Base-by-base conservation (phyloP, 2,888 invertebrate genomes). In the Chloroclystis v-ata region DNA sequence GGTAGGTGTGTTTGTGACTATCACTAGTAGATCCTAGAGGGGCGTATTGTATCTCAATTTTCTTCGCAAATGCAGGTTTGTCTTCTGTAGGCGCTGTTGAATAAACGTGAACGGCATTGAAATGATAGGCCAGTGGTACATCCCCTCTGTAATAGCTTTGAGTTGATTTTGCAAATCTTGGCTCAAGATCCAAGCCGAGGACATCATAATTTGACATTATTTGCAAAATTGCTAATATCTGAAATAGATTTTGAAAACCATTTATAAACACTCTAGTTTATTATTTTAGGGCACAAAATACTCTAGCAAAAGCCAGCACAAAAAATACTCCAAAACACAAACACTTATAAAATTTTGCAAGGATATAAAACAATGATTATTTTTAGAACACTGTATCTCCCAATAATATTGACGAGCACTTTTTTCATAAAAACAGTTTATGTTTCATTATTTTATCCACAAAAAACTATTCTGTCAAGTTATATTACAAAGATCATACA, bases 121-220 rank as follows among this genome's bases (percentile, higher is more conserved):
- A 66, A 43, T 64, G 56, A 29, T 71, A 66, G 4, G 65, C 61
- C 9, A 67, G 12, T 1, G 72, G 69, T 0, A 65, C 57, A 49
- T 70, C 68, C 2, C 63, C 59, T 6, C 67, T 57, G 10, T 61
- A 50, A 24, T 58, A 67, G 9, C 55, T 68, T 37, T 67, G 64
- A 2, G 63, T 57, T 9, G 69, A 69, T 11, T 57, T 51, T 1
- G 67, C 69, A 38, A 55, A 52, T 10, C 63, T 58, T 28, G 47
- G 43, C 6, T 44, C 37, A 28, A 52, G 28, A 14, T 37, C 14
- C 0, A 11, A 11, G 7, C 49, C 32, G 0, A 26, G 35, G 35
- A 56, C 48, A 12, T 54, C 51, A 50, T 57, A 56, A 26, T 60
- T 37, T 39, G 47, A 44, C 33, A 61, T 11, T n/a, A 67, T 20